Evolutionary conservation across 2,797 vertebrate species (phyloP).

Genomic region (Pseudomugil gertrudae): DNA sequence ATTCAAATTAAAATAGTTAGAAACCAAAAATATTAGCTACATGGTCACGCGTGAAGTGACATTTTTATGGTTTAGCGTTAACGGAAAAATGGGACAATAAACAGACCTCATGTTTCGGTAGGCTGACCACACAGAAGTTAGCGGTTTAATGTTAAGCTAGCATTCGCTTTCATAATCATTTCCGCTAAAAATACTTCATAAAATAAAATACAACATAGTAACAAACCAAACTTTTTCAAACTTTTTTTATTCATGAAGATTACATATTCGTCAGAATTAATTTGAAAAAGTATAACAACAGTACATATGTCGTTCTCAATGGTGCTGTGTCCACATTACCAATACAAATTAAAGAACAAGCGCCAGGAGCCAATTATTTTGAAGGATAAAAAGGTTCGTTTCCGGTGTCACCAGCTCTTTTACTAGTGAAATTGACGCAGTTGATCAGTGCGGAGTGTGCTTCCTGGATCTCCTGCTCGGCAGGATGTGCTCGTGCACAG

Average conservation of each 20-base stretch:
- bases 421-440: constrained; percentile 18
- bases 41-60: not conserved
- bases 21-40: not conserved
- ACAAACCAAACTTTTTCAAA: not conserved
- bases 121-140: constrained; percentile 69
- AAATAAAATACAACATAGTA: not conserved
- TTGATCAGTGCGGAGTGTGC: constrained; percentile 50
- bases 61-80: constrained; percentile 6
- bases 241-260: not conserved
- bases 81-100: constrained; percentile 14
- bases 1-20: not conserved
- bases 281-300: too few relatives aligned
- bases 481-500: constrained; percentile 49
- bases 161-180: fast-evolving
- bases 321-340: not conserved
- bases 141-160: constrained; percentile 40
- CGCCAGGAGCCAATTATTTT: constrained; percentile 10
- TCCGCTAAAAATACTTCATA: constrained; percentile 55
- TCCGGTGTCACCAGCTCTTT: constrained; percentile 13
- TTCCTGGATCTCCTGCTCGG: constrained; percentile 64
- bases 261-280: not conserved
- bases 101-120: constrained; percentile 47
- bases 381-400: not conserved
- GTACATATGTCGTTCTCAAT: not conserved
- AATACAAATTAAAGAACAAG: not conserved